These are phyloP conservation scores for Salvator merianae DNA, from an alignment of 2,113 vertebrate species.

Conservation along the genomic window DNA sequence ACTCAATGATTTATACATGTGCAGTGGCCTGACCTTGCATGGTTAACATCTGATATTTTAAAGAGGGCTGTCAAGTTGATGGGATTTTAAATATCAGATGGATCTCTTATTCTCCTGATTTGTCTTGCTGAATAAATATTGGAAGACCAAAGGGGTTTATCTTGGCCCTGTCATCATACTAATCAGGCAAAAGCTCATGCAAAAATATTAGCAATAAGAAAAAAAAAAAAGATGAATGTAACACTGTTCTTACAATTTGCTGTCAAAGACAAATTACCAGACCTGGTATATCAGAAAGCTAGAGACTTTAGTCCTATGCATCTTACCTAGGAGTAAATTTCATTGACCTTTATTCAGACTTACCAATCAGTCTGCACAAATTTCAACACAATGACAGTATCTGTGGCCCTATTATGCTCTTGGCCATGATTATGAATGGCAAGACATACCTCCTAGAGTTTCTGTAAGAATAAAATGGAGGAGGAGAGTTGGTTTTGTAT, in stretches of 20 bases:
- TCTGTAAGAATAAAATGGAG: too few species aligned
- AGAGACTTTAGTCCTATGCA: neutral
- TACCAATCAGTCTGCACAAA: neutral
- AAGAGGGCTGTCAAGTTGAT: constrained; percentile 17
- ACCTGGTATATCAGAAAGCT: neutral
- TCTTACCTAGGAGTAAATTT: neutral
- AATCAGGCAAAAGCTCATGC: constrained; percentile 13
- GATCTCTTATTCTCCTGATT: constrained; percentile 22
- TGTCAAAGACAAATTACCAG: neutral
- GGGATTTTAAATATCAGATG: constrained; percentile 28
- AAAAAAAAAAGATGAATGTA: neutral
- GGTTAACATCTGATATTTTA: neutral
- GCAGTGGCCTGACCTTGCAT: neutral
- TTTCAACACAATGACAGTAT: neutral
- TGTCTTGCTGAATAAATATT: constrained; percentile 28
- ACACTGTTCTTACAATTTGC: neutral
- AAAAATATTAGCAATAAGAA: neutral
- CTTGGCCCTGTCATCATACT: neutral
- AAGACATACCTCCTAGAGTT: too few species aligned
- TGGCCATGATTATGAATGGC: too few species aligned
- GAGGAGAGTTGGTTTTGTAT: too few species aligned
- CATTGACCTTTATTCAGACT: neutral
- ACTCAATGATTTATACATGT: constrained; percentile 1
- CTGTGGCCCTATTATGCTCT: neutral
- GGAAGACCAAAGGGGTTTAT: neutral